Percentiles rank a stretch among this genome's conserved stretches.
These are phyloP conservation scores for Clamator glandarius DNA, from an alignment of 2,797 vertebrate genomes.

Conservation along the genomic window DNA sequence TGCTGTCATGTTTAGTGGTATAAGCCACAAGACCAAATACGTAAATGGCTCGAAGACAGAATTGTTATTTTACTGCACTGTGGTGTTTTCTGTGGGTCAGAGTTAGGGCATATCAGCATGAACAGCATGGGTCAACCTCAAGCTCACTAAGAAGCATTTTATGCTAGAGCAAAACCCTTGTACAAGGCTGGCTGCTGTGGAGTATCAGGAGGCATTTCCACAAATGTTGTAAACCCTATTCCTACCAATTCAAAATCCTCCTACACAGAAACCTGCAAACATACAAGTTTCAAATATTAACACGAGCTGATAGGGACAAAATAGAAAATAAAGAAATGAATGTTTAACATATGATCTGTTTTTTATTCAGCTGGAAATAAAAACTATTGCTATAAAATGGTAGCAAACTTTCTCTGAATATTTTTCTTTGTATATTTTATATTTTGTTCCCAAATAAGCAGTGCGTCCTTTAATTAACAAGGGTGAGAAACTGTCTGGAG, in stretches of 20 bases:
- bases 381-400: background rate
- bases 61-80: background rate
- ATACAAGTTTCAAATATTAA: background rate
- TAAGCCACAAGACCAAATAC: background rate
- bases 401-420: background rate
- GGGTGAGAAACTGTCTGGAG: constrained; percentile 11
- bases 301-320: background rate
- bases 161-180: background rate
- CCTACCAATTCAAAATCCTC: background rate
- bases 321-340: background rate
- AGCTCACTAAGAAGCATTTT: background rate
- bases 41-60: background rate
- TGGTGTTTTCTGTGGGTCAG: background rate
- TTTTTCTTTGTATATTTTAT: background rate
- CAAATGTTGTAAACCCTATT: background rate
- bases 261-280: background rate
- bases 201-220: background rate
- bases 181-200: background rate
- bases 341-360: background rate
- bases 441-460: constrained; percentile 29
- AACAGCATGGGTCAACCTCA: background rate
- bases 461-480: background rate
- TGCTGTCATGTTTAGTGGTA: background rate
- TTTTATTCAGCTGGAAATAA: background rate
- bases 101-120: accelerated